These are phyloP conservation scores for Volucella inflata DNA, from an alignment of 2,888 invertebrate species.

Conservation along the genomic window DNA sequence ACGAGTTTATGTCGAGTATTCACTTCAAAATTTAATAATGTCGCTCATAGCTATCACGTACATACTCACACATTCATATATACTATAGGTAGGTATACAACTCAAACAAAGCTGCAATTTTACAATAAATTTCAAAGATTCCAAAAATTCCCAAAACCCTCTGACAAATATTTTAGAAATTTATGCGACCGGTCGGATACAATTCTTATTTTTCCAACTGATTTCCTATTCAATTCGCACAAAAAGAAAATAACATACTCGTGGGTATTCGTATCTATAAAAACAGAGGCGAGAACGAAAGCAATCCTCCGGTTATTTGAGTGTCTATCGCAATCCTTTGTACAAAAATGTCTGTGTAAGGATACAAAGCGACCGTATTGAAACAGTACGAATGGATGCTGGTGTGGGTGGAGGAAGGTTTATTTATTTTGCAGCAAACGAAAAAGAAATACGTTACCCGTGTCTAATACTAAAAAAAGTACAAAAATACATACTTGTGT, in stretches of 20 bases:
- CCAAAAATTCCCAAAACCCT: background rate
- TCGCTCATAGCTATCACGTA: constrained; percentile 28
- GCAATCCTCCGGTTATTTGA: constrained; percentile 44
- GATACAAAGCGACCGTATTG: too few relatives aligned
- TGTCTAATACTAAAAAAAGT: background rate
- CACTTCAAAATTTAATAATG: constrained; percentile 8
- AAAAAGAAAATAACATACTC: constrained; percentile 4
- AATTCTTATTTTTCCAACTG: background rate
- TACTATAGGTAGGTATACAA: too few relatives aligned
- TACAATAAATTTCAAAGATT: background rate
- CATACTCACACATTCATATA: too few relatives aligned
- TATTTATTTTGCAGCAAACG: background rate
- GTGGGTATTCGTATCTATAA: constrained; percentile 3
- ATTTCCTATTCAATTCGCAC: constrained; percentile 26
- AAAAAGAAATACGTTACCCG: background rate
- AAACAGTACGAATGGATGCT: too few relatives aligned
- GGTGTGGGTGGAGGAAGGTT: too few relatives aligned
- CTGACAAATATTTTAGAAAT: constrained; percentile 24
- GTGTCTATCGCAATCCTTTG: constrained; percentile 27
- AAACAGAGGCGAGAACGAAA: constrained; percentile 36
- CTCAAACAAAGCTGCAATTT: too few relatives aligned
- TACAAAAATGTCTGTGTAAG: background rate
- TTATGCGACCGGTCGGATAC: constrained; percentile 7
- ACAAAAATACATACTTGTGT: background rate
- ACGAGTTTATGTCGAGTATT: too few relatives aligned